These are phyloP conservation scores for Unio pictorum DNA, from an alignment of 2,888 invertebrate genomes.

Conservation along the genomic window DNA sequence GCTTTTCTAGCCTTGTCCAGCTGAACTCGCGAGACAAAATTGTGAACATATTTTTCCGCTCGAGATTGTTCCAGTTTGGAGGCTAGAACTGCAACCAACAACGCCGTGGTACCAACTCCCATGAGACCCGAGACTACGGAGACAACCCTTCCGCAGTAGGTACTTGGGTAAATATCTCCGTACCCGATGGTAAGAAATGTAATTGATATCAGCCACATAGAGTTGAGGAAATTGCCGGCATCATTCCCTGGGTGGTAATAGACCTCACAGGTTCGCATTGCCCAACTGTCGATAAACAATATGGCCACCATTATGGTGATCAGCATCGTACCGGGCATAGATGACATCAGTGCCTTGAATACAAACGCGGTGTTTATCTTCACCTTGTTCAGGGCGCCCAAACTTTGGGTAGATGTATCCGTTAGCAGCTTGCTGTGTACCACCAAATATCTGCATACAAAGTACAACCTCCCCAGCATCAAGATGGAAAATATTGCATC, in stretches of 20 bases:
- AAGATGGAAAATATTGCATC: slow-evolving; percentile 55
- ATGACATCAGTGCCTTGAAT: slow-evolving; percentile 61
- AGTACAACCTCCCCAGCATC: slow-evolving; percentile 55
- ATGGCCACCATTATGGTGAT: slow-evolving; percentile 47
- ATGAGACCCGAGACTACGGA: slow-evolving; percentile 56
- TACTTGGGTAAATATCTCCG: slow-evolving; percentile 55
- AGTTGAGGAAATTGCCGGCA: slow-evolving; percentile 42
- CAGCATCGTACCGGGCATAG: slow-evolving; percentile 55
- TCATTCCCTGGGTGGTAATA: slow-evolving; percentile 48
- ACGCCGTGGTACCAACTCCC: slow-evolving; percentile 59
- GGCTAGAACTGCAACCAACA: slow-evolving; percentile 59
- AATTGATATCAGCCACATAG: slow-evolving; percentile 60
- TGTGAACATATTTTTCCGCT: slow-evolving; percentile 63
- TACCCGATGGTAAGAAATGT: slow-evolving; percentile 62
- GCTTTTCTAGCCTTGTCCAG: slow-evolving; percentile 54
- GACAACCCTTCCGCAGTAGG: slow-evolving; percentile 58
- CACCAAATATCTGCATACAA: slow-evolving; percentile 52
- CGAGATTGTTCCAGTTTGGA: slow-evolving; percentile 60
- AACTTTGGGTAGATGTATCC: slow-evolving; percentile 58
- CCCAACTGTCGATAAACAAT: slow-evolving; percentile 54
- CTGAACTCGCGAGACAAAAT: slow-evolving; percentile 54
- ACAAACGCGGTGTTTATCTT: slow-evolving; percentile 60
- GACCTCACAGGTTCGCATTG: slow-evolving; percentile 55
- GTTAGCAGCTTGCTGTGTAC: slow-evolving; percentile 52
- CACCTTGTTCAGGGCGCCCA: slow-evolving; percentile 58